Conservation (phyloP, 2,797 vertebrate genomes). For the Sebastolobus alascanus region DNA sequence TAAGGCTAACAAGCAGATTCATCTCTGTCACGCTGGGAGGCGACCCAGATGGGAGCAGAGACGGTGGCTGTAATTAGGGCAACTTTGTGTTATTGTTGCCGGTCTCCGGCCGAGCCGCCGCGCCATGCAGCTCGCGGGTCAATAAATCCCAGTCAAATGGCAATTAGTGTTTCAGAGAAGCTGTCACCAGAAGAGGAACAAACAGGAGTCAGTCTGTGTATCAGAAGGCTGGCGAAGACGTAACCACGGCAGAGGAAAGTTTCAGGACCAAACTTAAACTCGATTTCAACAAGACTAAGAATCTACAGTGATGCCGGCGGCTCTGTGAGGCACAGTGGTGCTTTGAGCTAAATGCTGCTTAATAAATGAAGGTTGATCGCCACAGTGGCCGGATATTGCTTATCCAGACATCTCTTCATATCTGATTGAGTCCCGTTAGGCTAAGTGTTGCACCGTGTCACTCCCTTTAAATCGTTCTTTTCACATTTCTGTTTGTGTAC, state of each 20-base stretch:
- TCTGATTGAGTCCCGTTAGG: too few species aligned
- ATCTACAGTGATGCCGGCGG: too few species aligned
- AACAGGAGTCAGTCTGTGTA: background rate
- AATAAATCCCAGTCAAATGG: background rate
- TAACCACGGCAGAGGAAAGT: background rate
- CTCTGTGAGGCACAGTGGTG: too few species aligned
- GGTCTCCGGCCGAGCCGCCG: background rate
- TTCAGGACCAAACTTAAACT: background rate
- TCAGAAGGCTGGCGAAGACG: background rate
- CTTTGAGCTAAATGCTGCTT: too few species aligned
- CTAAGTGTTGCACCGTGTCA: too few species aligned
- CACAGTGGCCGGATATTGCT: too few species aligned
- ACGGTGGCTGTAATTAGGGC: slow-evolving; percentile 13
- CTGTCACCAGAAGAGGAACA: background rate
- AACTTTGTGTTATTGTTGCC: slow-evolving; percentile 9
- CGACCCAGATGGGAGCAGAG: slow-evolving; percentile 35
- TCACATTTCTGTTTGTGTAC: too few species aligned
- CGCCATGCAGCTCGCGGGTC: slow-evolving; percentile 8
- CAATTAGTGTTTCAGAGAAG: slow-evolving; percentile 11
- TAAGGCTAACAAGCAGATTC: slow-evolving; percentile 1
- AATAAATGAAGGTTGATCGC: too few species aligned
- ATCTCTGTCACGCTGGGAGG: slow-evolving; percentile 20
- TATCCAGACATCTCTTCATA: too few species aligned
- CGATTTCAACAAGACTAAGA: too few species aligned
- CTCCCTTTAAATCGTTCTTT: too few species aligned